Evolutionary conservation across 2,113 vertebrate species (phyloP).

Genomic region (Gambusia affinis): DNA sequence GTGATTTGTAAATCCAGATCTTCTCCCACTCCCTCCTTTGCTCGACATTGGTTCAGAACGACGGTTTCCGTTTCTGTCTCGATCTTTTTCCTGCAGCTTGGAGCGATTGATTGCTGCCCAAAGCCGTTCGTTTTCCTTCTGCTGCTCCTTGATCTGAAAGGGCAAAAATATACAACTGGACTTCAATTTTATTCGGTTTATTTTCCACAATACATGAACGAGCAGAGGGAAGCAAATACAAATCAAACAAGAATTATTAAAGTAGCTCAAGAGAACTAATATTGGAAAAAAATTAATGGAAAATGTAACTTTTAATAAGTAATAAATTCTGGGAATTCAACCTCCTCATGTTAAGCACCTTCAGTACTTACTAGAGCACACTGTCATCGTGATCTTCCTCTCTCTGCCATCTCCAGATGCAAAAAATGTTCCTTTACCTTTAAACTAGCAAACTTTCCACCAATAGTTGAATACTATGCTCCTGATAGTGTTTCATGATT

Average conservation of each 20-base stretch:
- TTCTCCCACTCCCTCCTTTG: conserved; percentile 51
- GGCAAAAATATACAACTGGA: not conserved
- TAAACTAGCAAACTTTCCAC: too few species aligned
- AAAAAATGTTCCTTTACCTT: too few species aligned
- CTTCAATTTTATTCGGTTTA: not conserved
- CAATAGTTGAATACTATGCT: too few species aligned
- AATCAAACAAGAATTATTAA: not conserved
- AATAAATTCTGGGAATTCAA: not conserved
- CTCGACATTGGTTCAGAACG: conserved; percentile 26
- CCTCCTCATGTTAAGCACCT: not conserved
- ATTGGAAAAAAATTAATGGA: not conserved
- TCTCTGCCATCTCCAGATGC: too few species aligned
- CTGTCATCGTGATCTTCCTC: too few species aligned
- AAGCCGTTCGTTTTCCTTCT: conserved; percentile 78
- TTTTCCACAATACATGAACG: not conserved
- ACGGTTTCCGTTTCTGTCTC: conserved; percentile 56
- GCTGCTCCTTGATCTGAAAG: conserved; percentile 75
- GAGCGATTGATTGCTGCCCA: conserved; percentile 72
- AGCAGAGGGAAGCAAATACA: not conserved
- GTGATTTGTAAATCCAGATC: conserved; percentile 42
- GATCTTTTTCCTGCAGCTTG: conserved; percentile 33
- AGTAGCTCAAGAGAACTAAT: not conserved
- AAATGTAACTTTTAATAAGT: not conserved
- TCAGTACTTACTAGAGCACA: too few species aligned
- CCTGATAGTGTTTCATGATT: too few species aligned